Percentiles rank a stretch among this genome's conserved stretches.
Evolutionary conservation across 2,797 vertebrate species (phyloP).

Genomic region (Mycteria americana): DNA sequence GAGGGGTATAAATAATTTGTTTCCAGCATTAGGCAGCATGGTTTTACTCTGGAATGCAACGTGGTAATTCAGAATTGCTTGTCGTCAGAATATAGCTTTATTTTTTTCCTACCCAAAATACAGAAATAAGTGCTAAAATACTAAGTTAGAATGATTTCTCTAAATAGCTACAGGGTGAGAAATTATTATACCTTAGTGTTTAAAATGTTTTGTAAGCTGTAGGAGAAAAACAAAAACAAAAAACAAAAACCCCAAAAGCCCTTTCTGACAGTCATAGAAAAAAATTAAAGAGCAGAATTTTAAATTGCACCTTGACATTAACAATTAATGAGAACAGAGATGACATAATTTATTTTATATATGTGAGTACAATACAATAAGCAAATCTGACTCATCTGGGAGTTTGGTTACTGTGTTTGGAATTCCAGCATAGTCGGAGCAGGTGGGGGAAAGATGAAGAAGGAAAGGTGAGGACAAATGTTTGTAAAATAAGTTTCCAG

Average conservation of each 20-base stretch:
- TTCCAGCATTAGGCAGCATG: not conserved
- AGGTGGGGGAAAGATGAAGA: not conserved
- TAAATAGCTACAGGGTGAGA: not conserved
- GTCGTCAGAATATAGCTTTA: not conserved
- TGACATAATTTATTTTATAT: slow-evolving; percentile 19
- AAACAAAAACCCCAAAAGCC: fast-evolving
- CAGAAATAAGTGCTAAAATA: not conserved
- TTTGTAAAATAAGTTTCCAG: slow-evolving; percentile 32
- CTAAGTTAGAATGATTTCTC: slow-evolving; percentile 36
- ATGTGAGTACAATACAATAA: slow-evolving; percentile 26
- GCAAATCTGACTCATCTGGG: slow-evolving; percentile 46
- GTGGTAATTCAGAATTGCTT: not conserved
- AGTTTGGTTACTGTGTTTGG: slow-evolving; percentile 60
- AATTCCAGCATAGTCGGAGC: not conserved
- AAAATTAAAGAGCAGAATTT: slow-evolving; percentile 43
- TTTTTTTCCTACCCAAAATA: not conserved
- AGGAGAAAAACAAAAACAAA: not conserved
- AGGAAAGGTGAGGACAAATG: not conserved
- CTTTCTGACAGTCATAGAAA: not conserved
- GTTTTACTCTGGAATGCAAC: not conserved
- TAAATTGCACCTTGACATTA: slow-evolving; percentile 49
- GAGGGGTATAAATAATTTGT: not conserved
- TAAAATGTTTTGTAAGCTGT: slow-evolving; percentile 48
- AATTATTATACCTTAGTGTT: slow-evolving; percentile 26
- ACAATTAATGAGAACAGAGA: slow-evolving; percentile 55